Evolutionary conservation across 2,113 vertebrate genomes (phyloP), one percentile per base, ranked within the genome.

Genomic region (Zosterops lateralis): DNA sequence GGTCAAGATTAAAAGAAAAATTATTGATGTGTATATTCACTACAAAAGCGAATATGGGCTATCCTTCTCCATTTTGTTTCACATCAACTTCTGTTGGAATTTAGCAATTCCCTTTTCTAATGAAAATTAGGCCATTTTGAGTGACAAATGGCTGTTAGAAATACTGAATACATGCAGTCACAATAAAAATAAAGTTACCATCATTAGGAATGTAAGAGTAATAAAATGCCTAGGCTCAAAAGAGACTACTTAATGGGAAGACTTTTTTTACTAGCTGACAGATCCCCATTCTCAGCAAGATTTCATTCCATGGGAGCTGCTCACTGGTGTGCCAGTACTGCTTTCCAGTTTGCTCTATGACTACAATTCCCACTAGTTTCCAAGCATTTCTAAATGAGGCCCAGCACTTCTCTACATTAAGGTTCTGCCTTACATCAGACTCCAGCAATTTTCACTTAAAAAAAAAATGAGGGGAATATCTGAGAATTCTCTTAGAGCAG

Each of bases 401-500:
- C 89, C 54, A 93, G 67, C 54, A 31, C n/a, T 65, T 90, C 42
- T 51, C 17, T 36, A 13, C 57, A 76, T 87, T 75, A 87, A 79
- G 53, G 60, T 75, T 84, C 80, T 84, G 79, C 47, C 80, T 95
- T 93, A 94, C 89, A 92, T 94, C 91, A 95, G 77, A 66, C 66
- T 57, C 54, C 31, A 87, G 67, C 29, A 83, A 89, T 91, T 91
- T 95, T 92, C 51, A 42, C 40, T 77, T 57, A 4, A 62, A 68
- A 62, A 81, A 68, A 82, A 77, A 74, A 74, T 47, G 5, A 73
- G 17, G 28, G 74, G 19, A 68, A 77, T 91, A 94, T 91, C 51
- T 94, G 72, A 90, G 90, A 94, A 94, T 89, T 95, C 78, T 94
- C 60, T 83, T 78, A 58, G 65, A 95, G 51, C 44, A 93, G 84